phyloP scores from a whole-genome alignment of 2,113 vertebrate species.

The Globicephala melas region DNA sequence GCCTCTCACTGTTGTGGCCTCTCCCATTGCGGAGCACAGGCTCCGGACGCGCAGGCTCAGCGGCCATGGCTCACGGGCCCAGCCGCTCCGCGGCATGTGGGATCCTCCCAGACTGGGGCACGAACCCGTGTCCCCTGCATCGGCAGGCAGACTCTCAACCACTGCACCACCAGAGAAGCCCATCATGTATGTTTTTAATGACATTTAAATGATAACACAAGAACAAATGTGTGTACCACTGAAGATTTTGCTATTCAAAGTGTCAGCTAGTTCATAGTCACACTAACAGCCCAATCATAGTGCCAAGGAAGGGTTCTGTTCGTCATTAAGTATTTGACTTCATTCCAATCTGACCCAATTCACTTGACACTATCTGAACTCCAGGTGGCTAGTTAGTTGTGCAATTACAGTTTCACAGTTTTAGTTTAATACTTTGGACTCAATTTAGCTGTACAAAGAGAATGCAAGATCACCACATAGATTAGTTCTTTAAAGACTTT shows the following conservation, averaged over 20 bases:
- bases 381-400: constrained; percentile 71
- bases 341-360: constrained; percentile 63
- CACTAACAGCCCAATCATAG: not conserved
- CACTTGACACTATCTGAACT: constrained; percentile 67
- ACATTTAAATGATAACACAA: not conserved
- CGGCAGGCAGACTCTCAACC: too few relatives aligned
- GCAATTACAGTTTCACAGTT: constrained; percentile 68
- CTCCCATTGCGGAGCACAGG: too few relatives aligned
- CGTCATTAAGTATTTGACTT: constrained; percentile 52
- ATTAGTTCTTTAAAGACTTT: constrained; percentile 71
- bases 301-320: not conserved
- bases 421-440: constrained; percentile 69
- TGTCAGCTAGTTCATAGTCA: constrained; percentile 26
- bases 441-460: constrained; percentile 76
- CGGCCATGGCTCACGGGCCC: too few relatives aligned
- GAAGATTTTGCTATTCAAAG: constrained; percentile 27
- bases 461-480: constrained; percentile 70
- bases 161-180: too few relatives aligned
- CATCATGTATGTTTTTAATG: not conserved
- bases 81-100: too few relatives aligned
- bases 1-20: too few relatives aligned
- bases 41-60: too few relatives aligned
- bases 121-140: too few relatives aligned
- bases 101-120: too few relatives aligned
- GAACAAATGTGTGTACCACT: constrained; percentile 8